Percentiles rank a stretch among this genome's conserved stretches.
These are phyloP conservation scores for Sceliomorpha sp. DNA, from an alignment of 2,888 invertebrate species.

Conservation along the genomic window DNA sequence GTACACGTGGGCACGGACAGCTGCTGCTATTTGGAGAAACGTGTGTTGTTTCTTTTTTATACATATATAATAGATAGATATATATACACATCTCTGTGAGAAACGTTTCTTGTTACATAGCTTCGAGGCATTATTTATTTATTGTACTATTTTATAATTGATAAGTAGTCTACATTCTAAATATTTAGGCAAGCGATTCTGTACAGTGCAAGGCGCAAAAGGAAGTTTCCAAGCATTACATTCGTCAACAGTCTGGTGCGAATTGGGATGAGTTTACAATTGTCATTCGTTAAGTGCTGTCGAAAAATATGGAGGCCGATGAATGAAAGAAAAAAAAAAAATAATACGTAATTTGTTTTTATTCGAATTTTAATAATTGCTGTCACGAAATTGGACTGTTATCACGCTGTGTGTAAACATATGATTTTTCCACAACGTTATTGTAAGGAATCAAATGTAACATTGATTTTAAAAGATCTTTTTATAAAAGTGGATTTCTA, in stretches of 20 bases:
- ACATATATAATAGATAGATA: conserved; percentile 1
- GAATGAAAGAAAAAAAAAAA: no score
- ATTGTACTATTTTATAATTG: conserved; percentile 38
- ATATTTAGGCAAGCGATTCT: conserved; percentile 33
- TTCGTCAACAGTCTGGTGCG: conserved; percentile 32
- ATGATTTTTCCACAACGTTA: no score
- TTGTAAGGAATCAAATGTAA: no score
- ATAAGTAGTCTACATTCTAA: conserved; percentile 38
- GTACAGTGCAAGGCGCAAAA: conserved; percentile 23
- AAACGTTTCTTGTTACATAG: conserved; percentile 11
- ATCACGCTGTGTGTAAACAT: no score
- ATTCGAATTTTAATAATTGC: no score
- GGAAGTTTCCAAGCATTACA: conserved; percentile 40
- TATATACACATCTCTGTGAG: conserved; percentile 9
- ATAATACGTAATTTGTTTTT: no score
- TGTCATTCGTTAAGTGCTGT: conserved; percentile 6
- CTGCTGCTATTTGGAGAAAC: conserved; percentile 1
- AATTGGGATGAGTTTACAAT: conserved; percentile 33
- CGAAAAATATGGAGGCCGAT: no score
- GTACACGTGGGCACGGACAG: background rate
- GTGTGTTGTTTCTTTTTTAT: conserved; percentile 21
- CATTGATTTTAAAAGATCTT: no score
- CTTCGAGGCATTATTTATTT: conserved; percentile 23
- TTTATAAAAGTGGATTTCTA: no score
- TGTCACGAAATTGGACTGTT: no score